A percentile compares a stretch with the other conserved stretches of the same genome.
phyloP scores from a whole-genome alignment of 2,888 invertebrate genomes.

The Noctua pronuba region DNA sequence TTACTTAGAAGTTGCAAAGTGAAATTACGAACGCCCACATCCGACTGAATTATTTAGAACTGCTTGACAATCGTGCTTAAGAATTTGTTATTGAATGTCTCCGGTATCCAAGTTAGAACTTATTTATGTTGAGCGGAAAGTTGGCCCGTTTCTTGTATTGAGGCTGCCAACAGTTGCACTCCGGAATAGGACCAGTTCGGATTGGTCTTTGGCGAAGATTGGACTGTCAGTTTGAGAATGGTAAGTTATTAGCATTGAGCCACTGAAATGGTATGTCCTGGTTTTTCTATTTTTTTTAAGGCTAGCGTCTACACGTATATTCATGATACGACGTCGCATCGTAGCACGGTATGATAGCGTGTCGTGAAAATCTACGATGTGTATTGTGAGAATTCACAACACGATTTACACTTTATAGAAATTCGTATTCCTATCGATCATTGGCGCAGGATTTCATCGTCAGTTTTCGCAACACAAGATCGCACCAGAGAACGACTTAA shows the following conservation, averaged over 20 bases:
- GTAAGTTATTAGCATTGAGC: conserved; percentile 31
- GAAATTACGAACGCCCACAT: conserved; percentile 72
- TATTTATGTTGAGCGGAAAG: conserved; percentile 65
- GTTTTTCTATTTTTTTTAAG: neutral
- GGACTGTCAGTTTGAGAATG: conserved; percentile 47
- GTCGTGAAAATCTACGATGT: neutral
- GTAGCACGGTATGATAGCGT: neutral
- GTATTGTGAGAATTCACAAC: neutral
- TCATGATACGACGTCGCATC: neutral
- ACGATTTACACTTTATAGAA: neutral
- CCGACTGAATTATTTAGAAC: conserved; percentile 74
- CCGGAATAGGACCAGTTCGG: conserved; percentile 33
- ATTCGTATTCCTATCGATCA: neutral
- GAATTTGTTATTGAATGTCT: conserved; percentile 79
- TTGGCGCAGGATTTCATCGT: neutral
- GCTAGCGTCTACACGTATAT: neutral
- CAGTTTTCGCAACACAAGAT: neutral
- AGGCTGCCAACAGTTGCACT: conserved; percentile 41
- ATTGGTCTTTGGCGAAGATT: conserved; percentile 51
- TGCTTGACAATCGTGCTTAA: conserved; percentile 81
- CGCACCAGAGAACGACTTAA: neutral
- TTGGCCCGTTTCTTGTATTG: conserved; percentile 52
- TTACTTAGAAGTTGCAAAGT: conserved; percentile 57
- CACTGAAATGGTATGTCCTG: conserved; percentile 4
- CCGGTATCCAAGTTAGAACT: conserved; percentile 62